Base-by-base conservation (phyloP, 30 jellyfish, hydroid and myxozoan species). In the Hydra vulgaris region DNA sequence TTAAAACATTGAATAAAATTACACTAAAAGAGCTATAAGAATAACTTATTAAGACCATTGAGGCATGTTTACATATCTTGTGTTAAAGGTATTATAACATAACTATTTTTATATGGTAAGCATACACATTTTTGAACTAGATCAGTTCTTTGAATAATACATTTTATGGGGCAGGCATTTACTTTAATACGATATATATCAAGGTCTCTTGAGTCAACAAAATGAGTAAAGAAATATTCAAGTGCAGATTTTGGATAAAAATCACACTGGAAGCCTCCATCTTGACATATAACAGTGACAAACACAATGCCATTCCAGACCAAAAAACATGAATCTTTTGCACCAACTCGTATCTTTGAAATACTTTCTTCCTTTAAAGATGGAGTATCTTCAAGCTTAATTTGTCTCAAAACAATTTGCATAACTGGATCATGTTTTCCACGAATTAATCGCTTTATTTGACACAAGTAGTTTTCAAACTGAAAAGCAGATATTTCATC, bases 401-500 rank as follows among this genome's bases (percentile, higher is more conserved):
- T 25, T 25, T 23, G 66, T 54, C 83, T 26, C 25, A 25, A 25
- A 21, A 54, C 83, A 22, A 75, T 26, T 75, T 75, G 83, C 20
- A 70, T 70, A 20, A 26, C 71, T 22, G 83, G 83, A 53, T 75
- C 26, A 53, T 19, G 53, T 25, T 0, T 75, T 22, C 71, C 56
- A 22, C 83, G 69, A 15, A 75, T 70, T 17, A 75, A 25, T 26
- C 71, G 53, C 0, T 1, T 75, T 75, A 26, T 25, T 17, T 53
- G 53, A 17, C 26, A 71, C 74, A 75, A 25, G 83, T 75, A 0
- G 83, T 75, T 75, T 75, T 75, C 83, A 75, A 75, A 22, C 66
- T 75, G 69, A 75, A 75, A 75, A 16, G 74, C 83, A 25, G 84
- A 81, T 26, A 70, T 53, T 21, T 72, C 74, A 53, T 81, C 71